A percentile compares a stretch with the other conserved stretches of the same genome.
phyloP scores from a whole-genome alignment of 2,113 vertebrate species.

The Chaetops frenatus region DNA sequence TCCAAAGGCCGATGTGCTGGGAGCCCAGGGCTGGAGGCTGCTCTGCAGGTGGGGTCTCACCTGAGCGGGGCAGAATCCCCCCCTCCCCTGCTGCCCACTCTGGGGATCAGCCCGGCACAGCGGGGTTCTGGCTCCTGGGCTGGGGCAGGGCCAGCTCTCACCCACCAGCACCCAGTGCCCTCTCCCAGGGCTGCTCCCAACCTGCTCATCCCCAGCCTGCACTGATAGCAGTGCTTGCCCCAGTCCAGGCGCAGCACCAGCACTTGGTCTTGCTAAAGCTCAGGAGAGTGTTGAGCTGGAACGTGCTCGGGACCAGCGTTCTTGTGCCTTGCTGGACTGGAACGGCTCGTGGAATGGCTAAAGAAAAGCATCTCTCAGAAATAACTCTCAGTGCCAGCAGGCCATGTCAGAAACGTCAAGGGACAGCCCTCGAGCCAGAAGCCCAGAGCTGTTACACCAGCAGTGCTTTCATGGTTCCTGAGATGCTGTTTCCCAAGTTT shows the following conservation, averaged over 20 bases:
- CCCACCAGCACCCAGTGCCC: background rate
- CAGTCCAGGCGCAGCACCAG: fast-evolving
- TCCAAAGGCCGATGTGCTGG: background rate
- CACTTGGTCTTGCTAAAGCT: background rate
- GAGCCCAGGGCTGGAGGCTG: background rate
- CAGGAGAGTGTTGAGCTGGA: background rate
- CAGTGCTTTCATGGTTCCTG: fast-evolving
- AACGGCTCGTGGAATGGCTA: background rate
- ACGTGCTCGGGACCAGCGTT: fast-evolving
- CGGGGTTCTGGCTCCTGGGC: background rate
- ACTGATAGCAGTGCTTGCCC: fast-evolving
- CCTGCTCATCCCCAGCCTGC: background rate
- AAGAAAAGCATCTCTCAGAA: background rate
- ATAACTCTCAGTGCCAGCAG: background rate
- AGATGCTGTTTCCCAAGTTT: background rate
- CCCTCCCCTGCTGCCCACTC: background rate
- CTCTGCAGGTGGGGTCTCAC: background rate
- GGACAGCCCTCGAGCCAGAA: background rate
- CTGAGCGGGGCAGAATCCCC: background rate
- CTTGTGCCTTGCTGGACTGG: background rate
- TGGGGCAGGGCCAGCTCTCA: background rate
- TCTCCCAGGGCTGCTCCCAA: background rate
- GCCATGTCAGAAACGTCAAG: fast-evolving
- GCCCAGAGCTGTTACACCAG: background rate
- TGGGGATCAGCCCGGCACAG: background rate